Percentiles rank a stretch among this genome's conserved stretches.
Conservation (phyloP, 2,888 invertebrate species). For the Coremacera marginata region DNA sequence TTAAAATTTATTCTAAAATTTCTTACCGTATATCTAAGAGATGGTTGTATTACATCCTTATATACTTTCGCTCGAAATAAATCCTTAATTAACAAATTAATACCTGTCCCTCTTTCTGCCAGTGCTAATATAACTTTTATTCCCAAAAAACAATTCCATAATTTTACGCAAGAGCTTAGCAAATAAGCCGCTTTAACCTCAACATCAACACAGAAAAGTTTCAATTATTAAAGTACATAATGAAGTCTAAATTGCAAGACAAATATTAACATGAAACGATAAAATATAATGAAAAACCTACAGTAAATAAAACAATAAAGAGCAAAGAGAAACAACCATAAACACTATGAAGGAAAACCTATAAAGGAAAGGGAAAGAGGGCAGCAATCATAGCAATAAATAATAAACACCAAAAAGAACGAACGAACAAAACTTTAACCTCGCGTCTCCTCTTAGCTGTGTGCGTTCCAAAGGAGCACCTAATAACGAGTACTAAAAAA, state of each 20-base stretch:
- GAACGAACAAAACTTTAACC: neutral
- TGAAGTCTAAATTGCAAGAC: constrained; percentile 44
- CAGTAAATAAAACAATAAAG: neutral
- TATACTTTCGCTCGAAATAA: neutral
- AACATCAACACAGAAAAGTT: neutral
- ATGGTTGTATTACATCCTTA: neutral
- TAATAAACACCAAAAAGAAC: neutral
- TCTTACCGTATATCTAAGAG: neutral
- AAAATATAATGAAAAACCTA: constrained; percentile 18
- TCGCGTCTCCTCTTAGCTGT: neutral
- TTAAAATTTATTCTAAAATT: too few relatives aligned
- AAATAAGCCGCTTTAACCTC: constrained; percentile 5
- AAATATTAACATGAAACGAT: constrained; percentile 43
- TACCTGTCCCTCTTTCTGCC: neutral
- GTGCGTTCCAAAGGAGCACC: neutral
- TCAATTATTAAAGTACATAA: constrained; percentile 34
- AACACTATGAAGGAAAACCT: neutral
- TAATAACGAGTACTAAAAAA: neutral
- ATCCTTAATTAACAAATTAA: constrained; percentile 21
- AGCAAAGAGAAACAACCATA: neutral
- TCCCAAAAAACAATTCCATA: neutral
- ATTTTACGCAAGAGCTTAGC: constrained; percentile 5
- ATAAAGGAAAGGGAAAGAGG: neutral
- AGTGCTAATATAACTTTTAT: neutral
- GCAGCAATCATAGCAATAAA: neutral